Evolutionary conservation across 2,888 invertebrate species (phyloP).

Genomic region (Leptopilina myrica): DNA sequence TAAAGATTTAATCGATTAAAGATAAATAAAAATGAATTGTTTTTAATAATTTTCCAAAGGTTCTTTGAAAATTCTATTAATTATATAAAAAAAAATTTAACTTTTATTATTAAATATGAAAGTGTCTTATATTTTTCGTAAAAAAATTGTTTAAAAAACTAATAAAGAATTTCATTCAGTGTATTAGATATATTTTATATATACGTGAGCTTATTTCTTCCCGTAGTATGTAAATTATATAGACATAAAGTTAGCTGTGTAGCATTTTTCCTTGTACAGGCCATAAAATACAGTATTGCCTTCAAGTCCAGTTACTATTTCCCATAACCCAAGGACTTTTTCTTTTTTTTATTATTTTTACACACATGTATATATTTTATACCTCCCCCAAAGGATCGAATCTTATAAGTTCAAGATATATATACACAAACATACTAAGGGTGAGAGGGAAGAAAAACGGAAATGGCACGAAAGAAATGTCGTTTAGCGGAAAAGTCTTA

Average conservation of each 20-base stretch:
- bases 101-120: no score
- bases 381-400: not conserved
- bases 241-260: constrained; percentile 1
- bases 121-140: no score
- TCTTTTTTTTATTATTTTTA: constrained; percentile 4
- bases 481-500: constrained; percentile 16
- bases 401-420: constrained; percentile 12
- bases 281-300: constrained; percentile 12
- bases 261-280: not conserved
- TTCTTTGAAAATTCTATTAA: no score
- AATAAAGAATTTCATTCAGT: not conserved
- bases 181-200: not conserved
- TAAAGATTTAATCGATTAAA: no score
- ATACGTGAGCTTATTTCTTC: constrained; percentile 5
- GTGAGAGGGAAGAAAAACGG: not conserved
- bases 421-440: not conserved
- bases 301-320: not conserved
- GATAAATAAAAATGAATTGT: no score
- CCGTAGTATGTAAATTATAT: not conserved
- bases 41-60: no score
- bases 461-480: constrained; percentile 29
- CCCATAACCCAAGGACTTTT: constrained; percentile 2
- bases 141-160: not conserved
- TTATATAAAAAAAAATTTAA: no score
- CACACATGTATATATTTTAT: not conserved